Conservation (phyloP, 2,113 vertebrate species). For the Fulmarus glacialis region DNA sequence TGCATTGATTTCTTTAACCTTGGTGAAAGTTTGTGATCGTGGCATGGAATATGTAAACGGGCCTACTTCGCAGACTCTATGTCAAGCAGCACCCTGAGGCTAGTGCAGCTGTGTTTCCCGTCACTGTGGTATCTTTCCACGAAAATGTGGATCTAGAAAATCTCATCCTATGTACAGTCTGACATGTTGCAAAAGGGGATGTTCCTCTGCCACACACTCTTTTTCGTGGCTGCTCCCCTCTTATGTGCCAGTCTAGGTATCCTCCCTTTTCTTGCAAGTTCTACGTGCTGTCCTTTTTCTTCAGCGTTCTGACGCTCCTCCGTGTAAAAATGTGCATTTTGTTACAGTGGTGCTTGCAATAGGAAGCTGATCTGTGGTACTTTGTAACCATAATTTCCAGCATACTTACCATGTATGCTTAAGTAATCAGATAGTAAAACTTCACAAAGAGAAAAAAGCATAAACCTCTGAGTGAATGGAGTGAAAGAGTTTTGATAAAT, state of each 20-base stretch:
- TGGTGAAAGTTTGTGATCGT: background rate
- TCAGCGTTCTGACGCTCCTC: background rate
- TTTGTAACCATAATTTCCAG: background rate
- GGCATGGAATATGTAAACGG: background rate
- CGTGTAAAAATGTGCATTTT: background rate
- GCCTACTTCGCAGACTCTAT: background rate
- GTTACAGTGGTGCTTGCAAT: background rate
- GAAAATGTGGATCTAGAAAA: background rate
- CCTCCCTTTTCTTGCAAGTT: background rate
- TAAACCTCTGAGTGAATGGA: background rate
- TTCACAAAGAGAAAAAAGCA: background rate
- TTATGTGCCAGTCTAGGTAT: background rate
- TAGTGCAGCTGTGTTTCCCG: background rate
- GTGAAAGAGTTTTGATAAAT: background rate
- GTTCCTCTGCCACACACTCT: fast-evolving
- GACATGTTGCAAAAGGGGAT: fast-evolving
- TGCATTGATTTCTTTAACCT: background rate
- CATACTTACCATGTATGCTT: background rate
- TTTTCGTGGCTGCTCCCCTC: fast-evolving
- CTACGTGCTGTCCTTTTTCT: background rate
- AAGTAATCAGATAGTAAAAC: background rate
- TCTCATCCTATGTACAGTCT: background rate
- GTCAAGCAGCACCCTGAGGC: fast-evolving
- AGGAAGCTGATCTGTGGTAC: background rate
- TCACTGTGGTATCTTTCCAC: background rate